A percentile compares a stretch with the other conserved stretches of the same genome.
Evolutionary conservation across 2,113 vertebrate species (phyloP).

Genomic region (Pterocles gutturalis): DNA sequence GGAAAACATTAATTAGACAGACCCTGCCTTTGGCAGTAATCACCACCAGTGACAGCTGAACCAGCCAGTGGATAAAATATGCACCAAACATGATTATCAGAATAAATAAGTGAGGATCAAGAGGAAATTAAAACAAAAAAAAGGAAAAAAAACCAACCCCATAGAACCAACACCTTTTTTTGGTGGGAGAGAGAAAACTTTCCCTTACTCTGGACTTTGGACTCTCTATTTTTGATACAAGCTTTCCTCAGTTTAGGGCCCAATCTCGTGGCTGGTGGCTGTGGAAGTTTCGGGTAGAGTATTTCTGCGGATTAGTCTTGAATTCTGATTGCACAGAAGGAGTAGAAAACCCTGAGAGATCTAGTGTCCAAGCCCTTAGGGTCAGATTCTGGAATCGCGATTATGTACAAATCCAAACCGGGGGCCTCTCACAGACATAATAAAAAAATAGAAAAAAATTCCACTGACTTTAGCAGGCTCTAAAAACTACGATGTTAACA

Average conservation of each 20-base stretch:
- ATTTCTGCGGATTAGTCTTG: background rate
- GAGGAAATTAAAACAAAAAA: background rate
- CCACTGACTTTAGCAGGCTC: background rate
- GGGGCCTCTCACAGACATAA: background rate
- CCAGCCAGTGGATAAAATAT: background rate
- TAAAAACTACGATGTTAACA: rapidly evolving
- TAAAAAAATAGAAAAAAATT: background rate
- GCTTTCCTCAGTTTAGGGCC: background rate
- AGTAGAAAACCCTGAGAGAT: background rate
- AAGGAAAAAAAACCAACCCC: background rate
- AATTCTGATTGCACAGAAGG: background rate
- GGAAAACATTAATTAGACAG: slow-evolving; percentile 26
- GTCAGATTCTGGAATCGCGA: background rate
- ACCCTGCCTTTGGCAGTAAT: slow-evolving; percentile 26
- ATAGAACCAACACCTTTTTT: background rate
- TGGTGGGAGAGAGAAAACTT: background rate
- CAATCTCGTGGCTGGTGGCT: background rate
- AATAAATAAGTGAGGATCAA: background rate
- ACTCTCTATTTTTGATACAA: background rate
- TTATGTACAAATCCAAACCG: background rate
- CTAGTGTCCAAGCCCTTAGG: background rate
- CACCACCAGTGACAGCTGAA: background rate
- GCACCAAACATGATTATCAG: background rate
- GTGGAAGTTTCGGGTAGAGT: background rate
- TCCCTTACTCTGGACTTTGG: background rate